phyloP scores from a whole-genome alignment of 2,888 invertebrate species.

The Danaus chrysippus region DNA sequence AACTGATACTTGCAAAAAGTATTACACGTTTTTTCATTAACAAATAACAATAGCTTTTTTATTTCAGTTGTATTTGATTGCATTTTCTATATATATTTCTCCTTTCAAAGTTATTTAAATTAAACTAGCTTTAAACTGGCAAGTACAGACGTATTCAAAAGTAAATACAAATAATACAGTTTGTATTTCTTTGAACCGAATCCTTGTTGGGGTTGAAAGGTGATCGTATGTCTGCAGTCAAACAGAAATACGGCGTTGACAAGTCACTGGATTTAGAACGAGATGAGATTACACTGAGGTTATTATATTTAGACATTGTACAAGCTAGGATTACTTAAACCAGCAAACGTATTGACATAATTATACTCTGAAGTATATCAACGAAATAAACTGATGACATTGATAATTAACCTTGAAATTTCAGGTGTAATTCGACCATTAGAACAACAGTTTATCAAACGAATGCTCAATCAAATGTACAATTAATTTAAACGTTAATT shows the following conservation, averaged over 20 bases:
- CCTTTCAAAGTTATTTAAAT: constrained; percentile 37
- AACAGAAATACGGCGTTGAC: constrained; percentile 62
- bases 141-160: neutral
- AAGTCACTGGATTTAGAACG: constrained; percentile 20
- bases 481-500: constrained; percentile 7
- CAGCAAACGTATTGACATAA: no score
- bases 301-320: neutral
- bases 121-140: constrained; percentile 31
- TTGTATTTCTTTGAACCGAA: neutral
- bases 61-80: no score
- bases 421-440: no score
- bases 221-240: constrained; percentile 55
- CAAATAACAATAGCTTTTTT: no score
- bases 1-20: no score
- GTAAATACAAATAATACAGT: neutral
- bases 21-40: no score
- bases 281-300: constrained; percentile 1
- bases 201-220: constrained; percentile 45
- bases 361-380: no score
- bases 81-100: neutral
- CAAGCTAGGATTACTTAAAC: no score
- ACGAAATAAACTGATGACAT: no score
- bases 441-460: no score
- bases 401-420: no score
- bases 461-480: no score